Percentiles rank a stretch among this genome's conserved stretches.
Conservation (phyloP, 1,140 invertebrate genomes). For the Macrotrachela quadricornifera region DNA sequence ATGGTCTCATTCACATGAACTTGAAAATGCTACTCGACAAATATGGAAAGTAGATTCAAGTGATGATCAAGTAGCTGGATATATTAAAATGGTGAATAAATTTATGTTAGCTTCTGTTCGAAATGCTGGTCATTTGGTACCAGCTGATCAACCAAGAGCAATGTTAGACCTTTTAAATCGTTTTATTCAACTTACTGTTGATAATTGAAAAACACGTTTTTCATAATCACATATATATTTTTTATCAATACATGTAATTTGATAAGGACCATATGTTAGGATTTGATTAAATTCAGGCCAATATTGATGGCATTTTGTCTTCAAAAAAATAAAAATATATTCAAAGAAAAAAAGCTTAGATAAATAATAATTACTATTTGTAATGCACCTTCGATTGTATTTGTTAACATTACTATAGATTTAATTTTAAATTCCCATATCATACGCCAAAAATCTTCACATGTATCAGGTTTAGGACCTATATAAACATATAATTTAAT, state of each 20-base stretch:
- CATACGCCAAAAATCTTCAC: constrained; percentile 86
- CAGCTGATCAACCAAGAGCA: constrained; percentile 54
- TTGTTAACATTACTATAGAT: constrained; percentile 50
- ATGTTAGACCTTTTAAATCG: constrained; percentile 50
- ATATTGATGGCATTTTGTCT: constrained; percentile 39
- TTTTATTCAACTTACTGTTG: constrained; percentile 26
- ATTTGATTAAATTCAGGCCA: constrained; percentile 77
- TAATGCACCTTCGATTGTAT: constrained; percentile 57
- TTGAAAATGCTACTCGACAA: constrained; percentile 40
- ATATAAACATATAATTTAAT: constrained; percentile 61
- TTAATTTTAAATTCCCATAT: constrained; percentile 62
- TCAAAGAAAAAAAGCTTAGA: background rate
- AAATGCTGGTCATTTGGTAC: constrained; percentile 56
- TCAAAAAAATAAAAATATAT: too few species aligned
- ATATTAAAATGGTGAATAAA: constrained; percentile 43
- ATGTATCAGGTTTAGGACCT: constrained; percentile 84
- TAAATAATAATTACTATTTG: constrained; percentile 41
- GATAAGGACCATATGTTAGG: constrained; percentile 65
- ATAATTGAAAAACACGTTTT: constrained; percentile 39
- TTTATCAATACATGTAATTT: constrained; percentile 68
- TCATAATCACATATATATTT: constrained; percentile 61
- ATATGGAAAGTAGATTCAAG: constrained; percentile 40
- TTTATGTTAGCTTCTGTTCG: constrained; percentile 17
- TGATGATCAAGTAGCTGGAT: constrained; percentile 48
- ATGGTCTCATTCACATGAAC: constrained; percentile 43